A percentile compares a stretch with the other conserved stretches of the same genome.
Evolutionary conservation across 2,113 vertebrate species (phyloP).

Genomic region (Cyanoderma ruficeps): DNA sequence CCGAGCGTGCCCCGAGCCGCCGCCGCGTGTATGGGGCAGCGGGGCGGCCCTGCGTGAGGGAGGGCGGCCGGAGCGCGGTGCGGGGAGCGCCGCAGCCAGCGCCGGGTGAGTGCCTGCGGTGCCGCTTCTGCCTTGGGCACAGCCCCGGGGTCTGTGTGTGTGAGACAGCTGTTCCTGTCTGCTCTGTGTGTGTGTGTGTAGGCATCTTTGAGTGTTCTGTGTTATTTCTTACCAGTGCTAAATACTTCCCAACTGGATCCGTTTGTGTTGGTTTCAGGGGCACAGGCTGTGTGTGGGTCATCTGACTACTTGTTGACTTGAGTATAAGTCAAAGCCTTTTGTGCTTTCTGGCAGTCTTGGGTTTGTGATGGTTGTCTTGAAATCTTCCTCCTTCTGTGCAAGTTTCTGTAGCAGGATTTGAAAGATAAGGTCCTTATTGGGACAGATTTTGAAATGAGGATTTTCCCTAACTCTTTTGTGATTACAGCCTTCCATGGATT

Average conservation of each 20-base stretch:
- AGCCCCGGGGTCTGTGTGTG: neutral
- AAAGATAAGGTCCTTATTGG: neutral
- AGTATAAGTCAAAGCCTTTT: neutral
- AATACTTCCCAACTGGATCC: rapidly evolving
- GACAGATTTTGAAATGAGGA: neutral
- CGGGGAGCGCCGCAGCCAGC: neutral
- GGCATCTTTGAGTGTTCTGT: neutral
- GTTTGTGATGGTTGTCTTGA: neutral
- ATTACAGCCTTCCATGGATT: neutral
- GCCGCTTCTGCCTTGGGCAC: rapidly evolving
- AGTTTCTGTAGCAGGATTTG: neutral
- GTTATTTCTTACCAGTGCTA: rapidly evolving
- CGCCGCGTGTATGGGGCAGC: neutral
- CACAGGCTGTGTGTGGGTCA: neutral
- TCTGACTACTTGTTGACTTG: neutral
- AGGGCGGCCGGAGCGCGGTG: neutral
- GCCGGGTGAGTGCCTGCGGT: neutral
- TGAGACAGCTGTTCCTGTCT: neutral
- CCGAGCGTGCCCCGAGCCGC: neutral
- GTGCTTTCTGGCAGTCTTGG: neutral
- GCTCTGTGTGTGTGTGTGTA: rapidly evolving
- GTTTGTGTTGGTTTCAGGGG: neutral
- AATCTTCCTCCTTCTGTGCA: neutral
- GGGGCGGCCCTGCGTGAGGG: neutral
- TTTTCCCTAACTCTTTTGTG: neutral